These are phyloP conservation scores for Atethmia centrago DNA, from an alignment of 2,888 invertebrate species.

Conservation along the genomic window DNA sequence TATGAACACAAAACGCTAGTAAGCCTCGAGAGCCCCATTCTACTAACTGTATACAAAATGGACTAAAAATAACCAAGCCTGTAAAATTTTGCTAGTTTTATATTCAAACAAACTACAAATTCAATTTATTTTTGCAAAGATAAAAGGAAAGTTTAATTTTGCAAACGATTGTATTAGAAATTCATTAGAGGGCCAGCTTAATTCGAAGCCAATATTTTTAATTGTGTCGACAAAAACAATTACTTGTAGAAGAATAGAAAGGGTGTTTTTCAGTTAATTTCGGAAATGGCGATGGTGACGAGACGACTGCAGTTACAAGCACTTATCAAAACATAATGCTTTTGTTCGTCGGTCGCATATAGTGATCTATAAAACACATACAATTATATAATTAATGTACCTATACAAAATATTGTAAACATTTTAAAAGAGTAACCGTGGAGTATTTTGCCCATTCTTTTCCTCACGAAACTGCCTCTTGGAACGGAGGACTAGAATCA, in stretches of 20 bases:
- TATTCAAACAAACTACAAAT: neutral
- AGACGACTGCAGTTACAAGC: neutral
- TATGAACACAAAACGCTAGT: slow-evolving; percentile 25
- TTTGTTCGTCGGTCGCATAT: neutral
- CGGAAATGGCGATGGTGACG: too few species aligned
- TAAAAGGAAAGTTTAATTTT: slow-evolving; percentile 20
- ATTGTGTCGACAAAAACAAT: neutral
- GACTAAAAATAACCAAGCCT: slow-evolving; percentile 1
- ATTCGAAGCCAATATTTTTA: slow-evolving; percentile 5
- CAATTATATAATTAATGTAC: too few species aligned
- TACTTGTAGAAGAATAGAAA: neutral
- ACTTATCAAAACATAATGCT: too few species aligned
- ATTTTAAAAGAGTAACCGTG: too few species aligned
- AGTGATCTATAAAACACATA: too few species aligned
- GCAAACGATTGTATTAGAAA: slow-evolving; percentile 3
- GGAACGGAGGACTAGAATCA: too few species aligned
- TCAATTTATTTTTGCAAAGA: slow-evolving; percentile 9
- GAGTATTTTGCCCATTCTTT: too few species aligned
- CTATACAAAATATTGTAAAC: too few species aligned
- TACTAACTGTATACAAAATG: slow-evolving; percentile 18
- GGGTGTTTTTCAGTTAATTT: too few species aligned
- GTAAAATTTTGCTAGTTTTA: slow-evolving; percentile 9
- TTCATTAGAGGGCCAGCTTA: slow-evolving; percentile 1
- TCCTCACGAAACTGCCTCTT: too few species aligned
- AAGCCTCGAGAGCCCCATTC: neutral